These are phyloP conservation scores for Diploptera punctata DNA, from an alignment of 2,888 invertebrate species.

Conservation along the genomic window DNA sequence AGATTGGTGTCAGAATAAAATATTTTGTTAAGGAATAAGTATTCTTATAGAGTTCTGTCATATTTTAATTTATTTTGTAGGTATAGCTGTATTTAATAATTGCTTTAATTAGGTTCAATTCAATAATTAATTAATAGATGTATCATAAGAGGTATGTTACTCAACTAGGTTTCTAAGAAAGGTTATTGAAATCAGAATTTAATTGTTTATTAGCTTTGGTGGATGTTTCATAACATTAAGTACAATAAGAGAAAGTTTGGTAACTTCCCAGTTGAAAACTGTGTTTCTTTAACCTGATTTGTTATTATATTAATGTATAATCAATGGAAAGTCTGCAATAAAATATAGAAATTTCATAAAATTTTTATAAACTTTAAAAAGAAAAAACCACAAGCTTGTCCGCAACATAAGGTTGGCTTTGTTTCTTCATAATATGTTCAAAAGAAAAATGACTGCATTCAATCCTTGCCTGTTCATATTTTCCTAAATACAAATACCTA, in stretches of 20 bases:
- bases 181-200: no score
- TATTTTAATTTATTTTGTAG: neutral
- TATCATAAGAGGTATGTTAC: neutral
- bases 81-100: slow-evolving; percentile 11
- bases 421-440: no score
- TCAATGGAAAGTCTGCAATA: no score
- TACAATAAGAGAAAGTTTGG: neutral
- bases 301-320: slow-evolving; percentile 25
- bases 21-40: neutral
- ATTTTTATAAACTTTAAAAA: neutral
- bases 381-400: neutral
- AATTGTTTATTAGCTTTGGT: no score
- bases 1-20: slow-evolving; percentile 1
- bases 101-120: neutral
- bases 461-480: no score
- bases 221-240: no score
- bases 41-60: slow-evolving; percentile 5
- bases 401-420: neutral
- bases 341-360: slow-evolving; percentile 29
- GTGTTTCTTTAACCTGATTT: slow-evolving; percentile 30
- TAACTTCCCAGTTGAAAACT: slow-evolving; percentile 30
- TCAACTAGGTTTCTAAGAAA: no score
- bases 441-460: no score
- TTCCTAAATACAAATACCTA: no score
- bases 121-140: neutral